phyloP scores from a whole-genome alignment of 2,113 vertebrate genomes.

The Nerophis lumbriciformis region DNA sequence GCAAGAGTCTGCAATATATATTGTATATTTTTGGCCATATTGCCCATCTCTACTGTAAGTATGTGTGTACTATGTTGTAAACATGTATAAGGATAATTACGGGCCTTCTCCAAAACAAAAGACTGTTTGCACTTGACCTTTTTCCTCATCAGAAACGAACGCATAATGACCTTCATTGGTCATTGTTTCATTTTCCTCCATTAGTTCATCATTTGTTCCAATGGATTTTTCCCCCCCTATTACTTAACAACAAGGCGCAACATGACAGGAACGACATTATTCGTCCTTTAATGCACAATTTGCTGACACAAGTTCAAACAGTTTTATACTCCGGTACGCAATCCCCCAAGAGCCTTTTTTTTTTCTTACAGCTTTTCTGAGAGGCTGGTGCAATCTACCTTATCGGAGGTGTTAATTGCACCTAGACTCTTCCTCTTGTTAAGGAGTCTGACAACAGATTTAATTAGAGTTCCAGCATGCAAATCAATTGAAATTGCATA shows the following conservation, averaged over 20 bases:
- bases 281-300: constrained; percentile 48
- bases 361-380: constrained; percentile 80
- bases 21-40: too few species aligned
- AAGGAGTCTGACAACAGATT: constrained; percentile 84
- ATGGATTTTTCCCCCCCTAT: too few species aligned
- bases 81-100: too few species aligned
- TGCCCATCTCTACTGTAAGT: too few species aligned
- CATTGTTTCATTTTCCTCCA: neutral
- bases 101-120: too few species aligned
- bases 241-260: neutral
- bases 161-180: too few species aligned
- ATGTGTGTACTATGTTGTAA: too few species aligned
- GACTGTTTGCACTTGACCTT: too few species aligned
- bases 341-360: constrained; percentile 46
- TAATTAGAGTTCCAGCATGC: constrained; percentile 74
- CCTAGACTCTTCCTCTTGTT: constrained; percentile 91
- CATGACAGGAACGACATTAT: constrained; percentile 38
- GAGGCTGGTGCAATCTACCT: constrained; percentile 85
- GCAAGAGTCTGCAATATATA: too few species aligned
- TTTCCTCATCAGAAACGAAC: too few species aligned
- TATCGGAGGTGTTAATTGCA: constrained; percentile 99
- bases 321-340: constrained; percentile 42
- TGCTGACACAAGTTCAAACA: constrained; percentile 66
- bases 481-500: constrained; percentile 70
- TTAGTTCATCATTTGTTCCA: neutral